Evolutionary conservation across 2,888 invertebrate species (phyloP).

Genomic region (Pyrgus malvae): DNA sequence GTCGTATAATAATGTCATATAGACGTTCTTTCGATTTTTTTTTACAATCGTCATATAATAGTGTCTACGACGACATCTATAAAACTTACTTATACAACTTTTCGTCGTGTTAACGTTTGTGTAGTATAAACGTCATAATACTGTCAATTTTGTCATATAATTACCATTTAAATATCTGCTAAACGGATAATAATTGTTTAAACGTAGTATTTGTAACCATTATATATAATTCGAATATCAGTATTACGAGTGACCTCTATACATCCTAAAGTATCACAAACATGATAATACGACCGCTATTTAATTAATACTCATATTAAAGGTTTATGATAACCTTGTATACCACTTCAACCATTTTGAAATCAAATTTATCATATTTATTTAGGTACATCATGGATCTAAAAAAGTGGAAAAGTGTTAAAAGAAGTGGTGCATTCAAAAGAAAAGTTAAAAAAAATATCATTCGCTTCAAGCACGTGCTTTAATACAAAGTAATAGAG

Average conservation of each 20-base stretch:
- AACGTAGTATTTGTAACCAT: constrained; percentile 12
- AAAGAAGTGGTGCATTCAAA: constrained; percentile 7
- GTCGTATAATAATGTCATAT: constrained; percentile 27
- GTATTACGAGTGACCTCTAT: constrained; percentile 9
- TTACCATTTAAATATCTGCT: constrained; percentile 17
- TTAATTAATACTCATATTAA: constrained; percentile 10
- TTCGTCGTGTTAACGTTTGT: constrained; percentile 18
- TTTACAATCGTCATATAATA: constrained; percentile 18
- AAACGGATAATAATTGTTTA: constrained; percentile 19
- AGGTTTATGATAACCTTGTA: too few species aligned
- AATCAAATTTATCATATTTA: background rate
- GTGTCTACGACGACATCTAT: constrained; percentile 17
- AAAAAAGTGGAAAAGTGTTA: constrained; percentile 2
- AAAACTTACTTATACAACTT: constrained; percentile 20
- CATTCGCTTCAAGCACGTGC: background rate
- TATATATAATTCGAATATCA: constrained; percentile 9
- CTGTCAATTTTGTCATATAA: constrained; percentile 22
- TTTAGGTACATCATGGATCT: background rate
- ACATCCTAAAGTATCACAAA: constrained; percentile 19
- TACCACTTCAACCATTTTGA: background rate
- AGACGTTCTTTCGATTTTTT: constrained; percentile 21
- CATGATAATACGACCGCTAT: constrained; percentile 4
- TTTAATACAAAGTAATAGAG: background rate
- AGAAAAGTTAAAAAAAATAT: background rate
- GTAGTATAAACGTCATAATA: constrained; percentile 17